Evolutionary conservation across 2,888 invertebrate species (phyloP), one percentile per base, ranked within the genome.

Genomic region (Harmothoe impar): DNA sequence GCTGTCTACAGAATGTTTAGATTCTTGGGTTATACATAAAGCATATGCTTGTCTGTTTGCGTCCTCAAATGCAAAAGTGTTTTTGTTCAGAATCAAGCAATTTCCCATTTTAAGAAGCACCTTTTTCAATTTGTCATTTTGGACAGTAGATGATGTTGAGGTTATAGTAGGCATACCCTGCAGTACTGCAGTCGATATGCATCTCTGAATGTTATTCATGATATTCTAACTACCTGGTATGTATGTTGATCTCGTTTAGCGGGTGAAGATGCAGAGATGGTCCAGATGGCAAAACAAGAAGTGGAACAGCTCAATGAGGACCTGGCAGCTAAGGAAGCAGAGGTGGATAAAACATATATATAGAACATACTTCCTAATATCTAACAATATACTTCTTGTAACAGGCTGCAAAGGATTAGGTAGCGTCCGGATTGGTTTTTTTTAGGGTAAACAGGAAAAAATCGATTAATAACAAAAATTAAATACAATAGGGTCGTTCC

Each of bases 221-320:
- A 78, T 78, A n/a, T 52, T 84, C 33, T 84, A 0, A 29, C 29
- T 29, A n/a, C 17, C 17, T 85, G 25, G 35, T 25, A 54, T n/a
- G 29, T 25, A 20, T 54, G 17, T 31, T 54, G 15, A 23, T 25
- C 23, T n/a, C n/a, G n/a, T 54, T 56, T 29, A 56, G 86, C 25
- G 5, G 29, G 54, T 23, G 54, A 54, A 20, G 89, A 89, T 68
- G n/a, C 89, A 10, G 89, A 89, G 68, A 62, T 89, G 72, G 62
- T 56, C 10, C 68, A 56, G 29, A 89, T 89, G 89, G 89, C 89
- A 15, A n/a, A 68, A 68, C 68, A 68, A n/a, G 89, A 89, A 68
- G 0, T 89, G 33, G 17, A 89, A 33, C 33, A 29, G 20, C 17
- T 62, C 0, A 23, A 89, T 10, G 43, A 56, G 1, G 62, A 31